Evolutionary conservation across 2,113 vertebrate species (phyloP).

Genomic region (Ondatra zibethicus): DNA sequence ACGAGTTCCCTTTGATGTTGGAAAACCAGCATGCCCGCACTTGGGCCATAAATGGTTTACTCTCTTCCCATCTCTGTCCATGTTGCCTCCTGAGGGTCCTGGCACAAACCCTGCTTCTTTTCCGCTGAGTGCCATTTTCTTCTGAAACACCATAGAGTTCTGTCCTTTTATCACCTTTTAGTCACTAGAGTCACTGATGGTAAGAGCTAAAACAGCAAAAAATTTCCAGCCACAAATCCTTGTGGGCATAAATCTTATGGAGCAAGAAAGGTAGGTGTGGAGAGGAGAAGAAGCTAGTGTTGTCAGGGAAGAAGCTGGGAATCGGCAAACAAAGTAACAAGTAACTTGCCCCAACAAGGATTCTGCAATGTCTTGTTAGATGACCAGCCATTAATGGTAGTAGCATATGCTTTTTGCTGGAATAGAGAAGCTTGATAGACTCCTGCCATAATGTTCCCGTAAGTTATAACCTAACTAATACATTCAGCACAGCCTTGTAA

Average conservation of each 20-base stretch:
- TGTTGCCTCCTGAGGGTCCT: neutral
- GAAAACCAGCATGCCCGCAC: neutral
- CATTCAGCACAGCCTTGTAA: neutral
- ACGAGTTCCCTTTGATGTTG: accelerated
- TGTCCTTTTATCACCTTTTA: neutral
- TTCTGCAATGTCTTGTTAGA: neutral
- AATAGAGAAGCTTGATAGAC: neutral
- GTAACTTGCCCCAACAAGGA: neutral
- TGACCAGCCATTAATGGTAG: neutral
- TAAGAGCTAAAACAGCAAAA: neutral
- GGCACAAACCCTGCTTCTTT: neutral
- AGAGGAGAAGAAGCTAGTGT: neutral
- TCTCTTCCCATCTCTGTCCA: neutral
- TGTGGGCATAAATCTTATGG: neutral
- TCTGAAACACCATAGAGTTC: neutral
- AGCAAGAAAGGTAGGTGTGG: neutral
- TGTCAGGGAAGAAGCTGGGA: neutral
- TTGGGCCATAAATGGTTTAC: neutral
- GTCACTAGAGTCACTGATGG: neutral
- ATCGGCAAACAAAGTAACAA: neutral
- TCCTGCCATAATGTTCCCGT: neutral
- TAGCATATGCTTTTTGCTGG: neutral
- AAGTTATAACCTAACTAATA: neutral
- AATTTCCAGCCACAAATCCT: conserved; percentile 20
- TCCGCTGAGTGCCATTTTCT: neutral